These are phyloP conservation scores for Schizopygopsis pylzovi DNA, from an alignment of 2,797 vertebrate species.

Conservation along the genomic window DNA sequence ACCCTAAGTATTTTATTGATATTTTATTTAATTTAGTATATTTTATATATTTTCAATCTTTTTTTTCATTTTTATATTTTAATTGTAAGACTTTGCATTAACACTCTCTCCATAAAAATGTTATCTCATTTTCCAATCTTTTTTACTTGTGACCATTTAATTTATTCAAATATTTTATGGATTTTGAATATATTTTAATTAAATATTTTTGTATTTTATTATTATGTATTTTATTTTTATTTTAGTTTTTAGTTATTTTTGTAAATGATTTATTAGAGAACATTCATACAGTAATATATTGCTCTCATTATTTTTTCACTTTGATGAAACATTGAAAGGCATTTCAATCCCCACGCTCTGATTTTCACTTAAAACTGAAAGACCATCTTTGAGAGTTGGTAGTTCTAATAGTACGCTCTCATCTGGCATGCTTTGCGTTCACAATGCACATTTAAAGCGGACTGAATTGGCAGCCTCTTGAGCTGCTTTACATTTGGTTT, in stretches of 20 bases:
- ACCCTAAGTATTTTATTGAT: neutral
- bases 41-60: neutral
- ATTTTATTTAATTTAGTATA: neutral
- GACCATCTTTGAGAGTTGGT: neutral
- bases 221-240: neutral
- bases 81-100: neutral
- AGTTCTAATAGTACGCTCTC: neutral
- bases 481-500: neutral
- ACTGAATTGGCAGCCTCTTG: neutral
- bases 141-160: neutral
- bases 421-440: neutral
- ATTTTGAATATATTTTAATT: neutral
- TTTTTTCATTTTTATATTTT: neutral
- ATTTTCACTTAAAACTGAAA: neutral
- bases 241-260: neutral
- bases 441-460: neutral
- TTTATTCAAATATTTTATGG: neutral
- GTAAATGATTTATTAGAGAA: neutral
- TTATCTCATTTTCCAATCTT: neutral
- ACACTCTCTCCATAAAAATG: neutral
- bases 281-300: neutral
- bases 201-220: neutral
- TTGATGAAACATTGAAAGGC: neutral
- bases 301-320: neutral
- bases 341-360: neutral